These are phyloP conservation scores for Erethizon dorsatum DNA, from an alignment of 2,797 vertebrate genomes.

Conservation along the genomic window DNA sequence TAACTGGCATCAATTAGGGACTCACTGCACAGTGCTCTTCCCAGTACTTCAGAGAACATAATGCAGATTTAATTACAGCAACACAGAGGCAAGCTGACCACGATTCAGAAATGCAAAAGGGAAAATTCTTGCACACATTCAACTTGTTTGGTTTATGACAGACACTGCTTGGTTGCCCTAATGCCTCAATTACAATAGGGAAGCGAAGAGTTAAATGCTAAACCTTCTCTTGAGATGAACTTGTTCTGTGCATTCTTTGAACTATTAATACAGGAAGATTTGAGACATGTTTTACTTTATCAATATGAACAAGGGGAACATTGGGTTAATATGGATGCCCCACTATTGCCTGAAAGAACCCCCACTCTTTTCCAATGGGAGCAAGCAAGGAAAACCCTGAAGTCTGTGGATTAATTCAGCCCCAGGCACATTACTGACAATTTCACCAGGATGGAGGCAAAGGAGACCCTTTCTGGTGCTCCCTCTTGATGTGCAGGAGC, in stretches of 20 bases:
- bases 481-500: slow-evolving; percentile 36
- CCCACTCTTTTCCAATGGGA: not conserved
- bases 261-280: slow-evolving; percentile 4
- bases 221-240: slow-evolving; percentile 50
- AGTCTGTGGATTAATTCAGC: slow-evolving; percentile 52
- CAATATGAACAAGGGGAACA: slow-evolving; percentile 5
- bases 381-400: slow-evolving; percentile 56
- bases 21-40: slow-evolving; percentile 42
- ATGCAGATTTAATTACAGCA: not conserved
- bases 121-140: not conserved
- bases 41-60: not conserved
- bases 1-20: not conserved
- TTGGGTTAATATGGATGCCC: slow-evolving; percentile 44
- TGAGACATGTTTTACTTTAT: not conserved
- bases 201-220: slow-evolving; percentile 14
- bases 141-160: slow-evolving; percentile 38
- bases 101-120: slow-evolving; percentile 29
- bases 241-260: slow-evolving; percentile 38
- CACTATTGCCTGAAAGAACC: not conserved
- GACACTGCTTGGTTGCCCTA: not conserved
- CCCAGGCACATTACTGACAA: slow-evolving; percentile 57
- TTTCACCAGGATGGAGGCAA: slow-evolving; percentile 38
- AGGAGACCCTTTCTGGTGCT: slow-evolving; percentile 42
- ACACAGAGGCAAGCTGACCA: not conserved
- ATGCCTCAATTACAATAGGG: not conserved